Evolutionary conservation across 1,140 invertebrate genomes (phyloP), one percentile per base, ranked within the genome.

Genomic region (Zaprionus gabonicus): DNA sequence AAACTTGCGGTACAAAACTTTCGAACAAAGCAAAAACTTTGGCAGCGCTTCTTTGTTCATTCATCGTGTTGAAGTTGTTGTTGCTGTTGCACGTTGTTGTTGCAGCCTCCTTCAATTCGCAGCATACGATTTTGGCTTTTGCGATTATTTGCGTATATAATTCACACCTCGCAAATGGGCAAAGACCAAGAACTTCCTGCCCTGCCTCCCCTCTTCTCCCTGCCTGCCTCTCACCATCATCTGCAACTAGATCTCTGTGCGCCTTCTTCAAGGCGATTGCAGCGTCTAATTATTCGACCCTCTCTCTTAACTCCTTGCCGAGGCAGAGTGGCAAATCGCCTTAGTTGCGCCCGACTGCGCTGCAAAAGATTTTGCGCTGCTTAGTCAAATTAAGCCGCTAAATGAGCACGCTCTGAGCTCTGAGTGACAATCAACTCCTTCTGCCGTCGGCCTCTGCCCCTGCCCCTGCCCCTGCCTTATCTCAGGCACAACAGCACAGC

Each of bases 391-490:
- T 88, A 88, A 88, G 84, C 85, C 75, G 51, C 41, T 69, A 88
- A 84, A 90, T 84, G 78, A 90, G 74, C 81, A 88, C 76, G 56
- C 71, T 84, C 71, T 84, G 74, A 88, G 73, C 81, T 87, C 78
- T 60, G 71, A 78, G 75, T 73, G 74, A 79, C 63, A 62, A 71
- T 46, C 81, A 82, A 62, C 7, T 31, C 28, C 28, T 7, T 10
- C 70, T 74, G 78, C 2, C 10, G n/a, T n/a, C n/a, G n/a, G n/a
- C n/a, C n/a, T 10, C 70, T 74, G 78, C 2, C 10, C 13, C 12
- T 20, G 46, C 46, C 3, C 46, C 17, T 23, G 46, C 20, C 17
- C 20, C 1, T 12, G 46, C 20, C 46, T 51, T 51, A 51, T 51
- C 46, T 13, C 46, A 4, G 3, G 20, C 46, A 3, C 46, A 10